Base-by-base conservation (phyloP, 2,888 invertebrate genomes). In the Limnephilus auricula region DNA sequence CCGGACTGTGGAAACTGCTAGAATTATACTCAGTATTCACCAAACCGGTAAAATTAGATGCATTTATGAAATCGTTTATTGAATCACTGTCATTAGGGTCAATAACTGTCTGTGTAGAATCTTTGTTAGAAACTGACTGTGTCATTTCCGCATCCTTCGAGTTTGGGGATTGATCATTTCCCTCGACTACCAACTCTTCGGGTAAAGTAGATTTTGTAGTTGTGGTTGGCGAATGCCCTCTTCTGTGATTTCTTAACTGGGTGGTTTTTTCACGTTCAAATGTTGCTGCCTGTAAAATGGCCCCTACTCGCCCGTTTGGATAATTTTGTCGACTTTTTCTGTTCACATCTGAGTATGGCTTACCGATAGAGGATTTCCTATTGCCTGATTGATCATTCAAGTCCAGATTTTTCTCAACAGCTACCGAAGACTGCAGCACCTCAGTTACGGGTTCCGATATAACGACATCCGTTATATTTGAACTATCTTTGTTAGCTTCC, bases 261-360 rank as follows among this genome's bases (percentile, higher is more conserved):
- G 45, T 78, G 9, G 15, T 84, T 92, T 90, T 82, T 31, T 86
- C 79, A 12, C 65, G 31, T 34, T 80, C 82, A 25, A 30, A 50
- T 30, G 80, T 50, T 80, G n/a, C 30, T 13, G 65, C 9, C 18
- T 85, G 78, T 83, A 30, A 40, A 34, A 40, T 65, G 37, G 86
- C 78, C 18, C 13, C 25, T 25, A 90, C 87, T 82, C 80, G 50
- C 32, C 45, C 37, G 25, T 79, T 40, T 89, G 89, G 40, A 32
- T 80, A 86, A 34, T 89, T 82, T 85, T 94, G 93, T 93, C 95
- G 94, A 2, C 95, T 95, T 92, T 94, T 94, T 94, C 93, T 95
- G 2, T 95, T 95, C 84, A 96, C 95, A 92, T 95, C 95, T 94
- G 95, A 94, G 91, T 96, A 96, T 15, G 93, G 92, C 79, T 94